phyloP scores from a whole-genome alignment of 1,140 invertebrate genomes.

The Aporrectodea caliginosa region DNA sequence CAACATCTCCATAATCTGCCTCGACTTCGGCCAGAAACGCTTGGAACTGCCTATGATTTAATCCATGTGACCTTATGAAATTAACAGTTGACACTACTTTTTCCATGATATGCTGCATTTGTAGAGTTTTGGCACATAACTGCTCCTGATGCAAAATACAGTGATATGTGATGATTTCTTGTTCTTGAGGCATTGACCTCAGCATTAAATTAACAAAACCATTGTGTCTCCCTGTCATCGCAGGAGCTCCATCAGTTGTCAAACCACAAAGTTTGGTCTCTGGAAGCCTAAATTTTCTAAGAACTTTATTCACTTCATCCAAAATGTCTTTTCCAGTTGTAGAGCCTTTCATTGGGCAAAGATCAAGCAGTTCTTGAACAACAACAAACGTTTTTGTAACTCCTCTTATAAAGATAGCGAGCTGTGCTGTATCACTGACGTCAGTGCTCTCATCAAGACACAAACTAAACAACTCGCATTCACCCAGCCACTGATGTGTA shows the following conservation, averaged over 20 bases:
- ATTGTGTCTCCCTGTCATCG: not conserved
- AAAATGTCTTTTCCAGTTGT: not conserved
- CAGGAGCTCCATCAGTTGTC: not conserved
- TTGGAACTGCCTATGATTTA: conserved; percentile 14
- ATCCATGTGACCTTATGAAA: not conserved
- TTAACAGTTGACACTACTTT: conserved; percentile 7
- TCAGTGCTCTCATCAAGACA: conserved; percentile 13
- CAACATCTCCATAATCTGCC: conserved; percentile 1
- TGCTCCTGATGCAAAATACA: conserved; percentile 1
- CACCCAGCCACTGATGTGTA: no score
- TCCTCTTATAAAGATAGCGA: conserved; percentile 5
- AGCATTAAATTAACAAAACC: not conserved
- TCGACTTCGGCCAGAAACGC: not conserved
- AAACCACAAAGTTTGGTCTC: not conserved
- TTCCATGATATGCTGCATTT: not conserved
- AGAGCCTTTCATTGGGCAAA: not conserved
- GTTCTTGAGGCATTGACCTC: not conserved
- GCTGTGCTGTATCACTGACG: conserved; percentile 8
- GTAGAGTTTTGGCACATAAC: not conserved
- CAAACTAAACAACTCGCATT: conserved; percentile 4
- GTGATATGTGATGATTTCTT: conserved; percentile 7
- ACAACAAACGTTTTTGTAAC: conserved; percentile 5
- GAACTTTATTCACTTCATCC: not conserved
- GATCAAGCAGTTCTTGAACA: conserved; percentile 6
- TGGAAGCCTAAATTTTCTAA: not conserved